Evolutionary conservation across 2,888 invertebrate species (phyloP), one percentile per base, ranked within the genome.

Genomic region (Gisinianus flammeolus): DNA sequence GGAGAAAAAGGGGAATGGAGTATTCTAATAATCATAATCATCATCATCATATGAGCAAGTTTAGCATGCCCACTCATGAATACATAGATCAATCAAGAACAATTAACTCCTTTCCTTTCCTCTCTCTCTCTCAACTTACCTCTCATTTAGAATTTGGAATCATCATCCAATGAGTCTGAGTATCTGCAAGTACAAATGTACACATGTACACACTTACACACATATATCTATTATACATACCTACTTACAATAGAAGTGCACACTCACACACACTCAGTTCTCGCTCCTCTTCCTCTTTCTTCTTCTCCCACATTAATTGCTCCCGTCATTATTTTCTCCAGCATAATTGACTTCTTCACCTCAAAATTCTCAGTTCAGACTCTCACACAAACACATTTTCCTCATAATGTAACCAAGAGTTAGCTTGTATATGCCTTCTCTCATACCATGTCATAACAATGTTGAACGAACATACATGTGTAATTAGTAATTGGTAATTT

Each of bases 41-140:
- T 58, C n/a, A 1, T n/a, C 8, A 24, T 58, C 28, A 28, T 70
- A 56, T 12, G 44, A 69, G 58, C 26, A 69, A 4, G 44, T 44
- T 26, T 30, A 26, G 58, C 72, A 28, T 72, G 52, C 24, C 19
- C 30, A 71, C 30, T 33, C 71, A 30, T 71, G 56, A 58, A 58
- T 30, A 67, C 80, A 82, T 81, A 82, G 81, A 82, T 82, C 82
- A 82, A 82, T 82, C 82, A 82, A 78, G 81, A 80, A 79, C 80
- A 82, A 82, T 81, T 82, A 81, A 76, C 81, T 76, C 77, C 79
- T 78, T 80, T 73, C 80, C 78, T 77, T 77, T 79, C 81, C 77
- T 74, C 79, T 78, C 81, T 73, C 80, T 77, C 76, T 77, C 79
- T 8, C 22, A 69, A 69, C 69, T 58, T 69, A 69, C 69, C 69